Evolutionary conservation across 2,113 vertebrate genomes (phyloP).

Genomic region (Pyrgilauda ruficollis): DNA sequence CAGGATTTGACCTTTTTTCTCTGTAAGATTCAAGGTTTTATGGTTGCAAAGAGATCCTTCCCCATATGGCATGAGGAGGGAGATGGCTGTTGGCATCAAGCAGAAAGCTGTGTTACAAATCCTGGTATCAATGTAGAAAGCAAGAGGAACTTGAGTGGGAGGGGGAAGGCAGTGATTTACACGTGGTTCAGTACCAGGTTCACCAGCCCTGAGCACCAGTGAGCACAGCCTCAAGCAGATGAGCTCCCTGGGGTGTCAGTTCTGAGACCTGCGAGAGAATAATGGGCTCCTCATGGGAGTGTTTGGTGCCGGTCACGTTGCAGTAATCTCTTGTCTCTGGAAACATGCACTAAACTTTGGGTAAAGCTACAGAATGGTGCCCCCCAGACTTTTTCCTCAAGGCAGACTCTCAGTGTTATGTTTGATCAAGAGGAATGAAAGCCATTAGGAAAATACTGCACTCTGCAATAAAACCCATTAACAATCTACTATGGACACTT

Average conservation of each 20-base stretch:
- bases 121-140: background rate
- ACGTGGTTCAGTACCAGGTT: background rate
- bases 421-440: slow-evolving; percentile 20
- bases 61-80: background rate
- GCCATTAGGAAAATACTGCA: background rate
- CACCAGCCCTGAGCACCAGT: background rate
- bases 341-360: background rate
- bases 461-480: background rate
- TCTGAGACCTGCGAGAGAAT: background rate
- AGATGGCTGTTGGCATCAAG: background rate
- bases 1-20: background rate
- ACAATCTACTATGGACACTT: background rate
- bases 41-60: background rate
- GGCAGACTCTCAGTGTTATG: background rate
- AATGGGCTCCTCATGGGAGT: background rate
- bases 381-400: background rate
- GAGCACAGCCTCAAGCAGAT: background rate
- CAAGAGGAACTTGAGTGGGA: background rate
- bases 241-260: background rate
- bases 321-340: background rate
- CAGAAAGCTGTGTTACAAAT: background rate
- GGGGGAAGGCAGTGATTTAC: slow-evolving; percentile 3
- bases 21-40: background rate
- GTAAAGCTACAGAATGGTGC: background rate
- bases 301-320: background rate